A percentile compares a stretch with the other conserved stretches of the same genome.
These are phyloP conservation scores for Temnothorax unifasciatus DNA, from an alignment of 2,888 invertebrate species.

Conservation along the genomic window DNA sequence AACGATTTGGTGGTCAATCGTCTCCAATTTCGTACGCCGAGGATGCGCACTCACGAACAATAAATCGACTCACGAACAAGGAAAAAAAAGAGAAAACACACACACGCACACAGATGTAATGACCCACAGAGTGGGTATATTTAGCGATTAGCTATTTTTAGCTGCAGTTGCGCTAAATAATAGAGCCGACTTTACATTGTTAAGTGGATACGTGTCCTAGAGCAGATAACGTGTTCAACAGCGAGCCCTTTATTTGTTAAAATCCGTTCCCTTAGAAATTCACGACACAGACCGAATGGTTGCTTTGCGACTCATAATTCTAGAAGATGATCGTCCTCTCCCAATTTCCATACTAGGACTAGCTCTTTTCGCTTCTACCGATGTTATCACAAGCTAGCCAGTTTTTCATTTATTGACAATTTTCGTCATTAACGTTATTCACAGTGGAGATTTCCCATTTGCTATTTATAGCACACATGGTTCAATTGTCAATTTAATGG, in stretches of 20 bases:
- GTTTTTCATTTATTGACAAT: background rate
- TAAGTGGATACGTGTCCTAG: conserved; percentile 82
- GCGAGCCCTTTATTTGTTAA: conserved; percentile 78
- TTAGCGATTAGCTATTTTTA: conserved; percentile 82
- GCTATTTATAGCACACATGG: background rate
- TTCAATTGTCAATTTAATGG: background rate
- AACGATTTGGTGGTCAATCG: conserved; percentile 41
- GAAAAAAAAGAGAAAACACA: conserved; percentile 47
- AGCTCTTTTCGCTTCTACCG: conserved; percentile 4
- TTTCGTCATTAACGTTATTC: background rate
- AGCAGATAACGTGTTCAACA: conserved; percentile 78
- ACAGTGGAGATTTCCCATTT: background rate
- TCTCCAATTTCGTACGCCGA: conserved; percentile 29
- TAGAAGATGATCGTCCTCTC: background rate
- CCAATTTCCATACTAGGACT: conserved; percentile 6
- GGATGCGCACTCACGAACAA: conserved; percentile 54
- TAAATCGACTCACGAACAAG: conserved; percentile 15
- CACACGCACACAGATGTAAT: conserved; percentile 57
- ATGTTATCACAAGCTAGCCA: conserved; percentile 1
- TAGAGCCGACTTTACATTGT: conserved; percentile 83
- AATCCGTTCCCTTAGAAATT: conserved; percentile 71
- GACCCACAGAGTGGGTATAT: conserved; percentile 78
- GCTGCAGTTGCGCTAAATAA: conserved; percentile 81
- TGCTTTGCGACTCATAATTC: conserved; percentile 51
- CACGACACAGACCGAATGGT: conserved; percentile 63